A percentile compares a stretch with the other conserved stretches of the same genome.
Conservation (phyloP, 2,797 vertebrate species). For the Tamandua tetradactyla region DNA sequence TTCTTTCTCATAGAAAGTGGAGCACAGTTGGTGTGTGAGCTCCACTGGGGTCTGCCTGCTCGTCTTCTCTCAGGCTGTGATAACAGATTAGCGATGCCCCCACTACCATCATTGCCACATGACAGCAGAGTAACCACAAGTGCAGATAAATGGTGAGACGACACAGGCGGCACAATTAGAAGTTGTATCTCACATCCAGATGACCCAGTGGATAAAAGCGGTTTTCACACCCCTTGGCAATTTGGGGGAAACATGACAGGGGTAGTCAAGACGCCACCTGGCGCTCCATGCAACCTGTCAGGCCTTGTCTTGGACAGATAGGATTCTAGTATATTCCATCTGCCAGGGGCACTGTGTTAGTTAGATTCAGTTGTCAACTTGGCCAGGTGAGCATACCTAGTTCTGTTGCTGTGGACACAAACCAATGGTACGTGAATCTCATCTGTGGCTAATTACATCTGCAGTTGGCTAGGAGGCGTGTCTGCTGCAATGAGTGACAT, state of each 20-base stretch:
- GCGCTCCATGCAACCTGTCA: background rate
- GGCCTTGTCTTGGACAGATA: background rate
- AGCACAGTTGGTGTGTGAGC: background rate
- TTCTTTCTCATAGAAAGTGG: background rate
- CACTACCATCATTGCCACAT: background rate
- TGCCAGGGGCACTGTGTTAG: background rate
- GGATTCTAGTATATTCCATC: background rate
- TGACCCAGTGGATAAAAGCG: background rate
- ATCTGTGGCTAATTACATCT: too few relatives aligned
- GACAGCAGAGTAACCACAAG: background rate
- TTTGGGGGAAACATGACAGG: background rate
- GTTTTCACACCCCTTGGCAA: background rate
- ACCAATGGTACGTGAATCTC: too few relatives aligned
- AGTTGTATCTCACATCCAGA: background rate
- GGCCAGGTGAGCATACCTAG: too few relatives aligned
- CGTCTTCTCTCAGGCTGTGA: background rate
- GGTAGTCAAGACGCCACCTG: background rate
- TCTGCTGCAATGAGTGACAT: too few relatives aligned
- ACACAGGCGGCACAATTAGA: background rate
- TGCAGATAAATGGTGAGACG: background rate
- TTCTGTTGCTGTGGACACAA: too few relatives aligned
- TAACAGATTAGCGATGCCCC: background rate
- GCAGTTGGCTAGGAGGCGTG: too few relatives aligned
- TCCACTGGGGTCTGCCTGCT: background rate
- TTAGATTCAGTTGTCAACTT: too few relatives aligned